Base-by-base conservation (phyloP, 2,113 vertebrate genomes). In the Pheucticus melanocephalus region DNA sequence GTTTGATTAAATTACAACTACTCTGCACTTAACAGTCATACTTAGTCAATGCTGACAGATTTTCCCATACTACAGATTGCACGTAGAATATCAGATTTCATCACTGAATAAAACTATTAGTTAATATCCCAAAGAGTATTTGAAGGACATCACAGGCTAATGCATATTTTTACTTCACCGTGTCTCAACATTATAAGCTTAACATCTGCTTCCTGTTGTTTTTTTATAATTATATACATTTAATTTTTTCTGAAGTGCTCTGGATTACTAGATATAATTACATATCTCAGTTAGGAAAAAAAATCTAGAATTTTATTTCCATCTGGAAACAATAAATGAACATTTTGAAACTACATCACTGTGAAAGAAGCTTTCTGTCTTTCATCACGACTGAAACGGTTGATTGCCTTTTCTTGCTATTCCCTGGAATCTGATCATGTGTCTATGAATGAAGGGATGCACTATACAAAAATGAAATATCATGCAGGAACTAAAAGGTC, bases 281-380 rank as follows among this genome's bases (percentile, higher is more conserved):
- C 30, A 54, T 79, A 91, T 92, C 90, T 94, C 91, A 91, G 33
- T 45, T 61, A 94, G 44, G 71, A 96, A 77, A 64, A 64, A 94
- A 96, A 90, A 86, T 25, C 82, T 5, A 68, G n/a, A 90, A 72
- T 86, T 92, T 84, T 84, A 82, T 87, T 93, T 88, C 89, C 93
- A 96, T 92, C 83, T 96, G 97, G 79, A 96, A 88, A 85, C 48
- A 94, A 97, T 95, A 94, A 96, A 94, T n/a, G 61, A 94, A 92
- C 31, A 31, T 89, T 91, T 72, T 93, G 50, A 96, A 94, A 88
- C 30, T 47, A 39, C 8, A 72, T 19, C 59, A 85, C 82, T 54
- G 69, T 40, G 76, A 97, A 90, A 92, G 86, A 89, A 95, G 97
- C 85, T 23, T 60, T 88, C 64, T 91, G 93, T 69, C 82, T 96